Evolutionary conservation across 1,140 invertebrate genomes (phyloP).

Genomic region (Brachionus sp.): DNA sequence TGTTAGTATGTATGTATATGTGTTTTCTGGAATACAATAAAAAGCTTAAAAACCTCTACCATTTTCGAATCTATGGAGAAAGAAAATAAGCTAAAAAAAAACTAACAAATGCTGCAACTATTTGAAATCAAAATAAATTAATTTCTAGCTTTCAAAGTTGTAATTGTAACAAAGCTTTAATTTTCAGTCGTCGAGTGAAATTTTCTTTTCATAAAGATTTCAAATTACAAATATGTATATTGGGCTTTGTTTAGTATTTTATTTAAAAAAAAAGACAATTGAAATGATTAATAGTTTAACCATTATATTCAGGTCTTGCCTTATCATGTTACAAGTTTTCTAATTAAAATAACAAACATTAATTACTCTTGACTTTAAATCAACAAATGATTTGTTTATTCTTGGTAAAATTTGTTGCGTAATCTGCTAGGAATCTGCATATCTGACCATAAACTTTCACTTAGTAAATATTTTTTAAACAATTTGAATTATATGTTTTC

Average conservation of each 20-base stretch:
- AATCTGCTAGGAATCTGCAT: not conserved
- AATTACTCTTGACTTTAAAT: not conserved
- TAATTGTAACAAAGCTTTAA: not conserved
- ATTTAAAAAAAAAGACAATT: not conserved
- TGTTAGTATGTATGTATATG: not conserved
- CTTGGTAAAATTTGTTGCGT: not conserved
- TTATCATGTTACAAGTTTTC: not conserved
- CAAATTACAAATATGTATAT: not conserved
- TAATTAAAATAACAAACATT: not conserved
- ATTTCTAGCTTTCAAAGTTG: not conserved
- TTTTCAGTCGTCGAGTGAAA: not conserved
- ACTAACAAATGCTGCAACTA: conserved; percentile 41
- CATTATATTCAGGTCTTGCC: not conserved
- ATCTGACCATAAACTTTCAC: not conserved
- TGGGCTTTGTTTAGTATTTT: conserved; percentile 23
- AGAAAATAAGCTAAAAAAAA: not conserved
- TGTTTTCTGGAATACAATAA: not conserved
- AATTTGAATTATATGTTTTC: not conserved
- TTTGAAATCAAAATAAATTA: conserved; percentile 33
- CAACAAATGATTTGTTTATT: not conserved
- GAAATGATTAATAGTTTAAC: not conserved
- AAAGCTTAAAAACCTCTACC: conserved; percentile 2
- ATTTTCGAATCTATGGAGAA: not conserved
- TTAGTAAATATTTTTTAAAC: not conserved
- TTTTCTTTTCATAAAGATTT: not conserved